phyloP scores from a whole-genome alignment of 2,113 vertebrate species.

The Megaceryle torquata region DNA sequence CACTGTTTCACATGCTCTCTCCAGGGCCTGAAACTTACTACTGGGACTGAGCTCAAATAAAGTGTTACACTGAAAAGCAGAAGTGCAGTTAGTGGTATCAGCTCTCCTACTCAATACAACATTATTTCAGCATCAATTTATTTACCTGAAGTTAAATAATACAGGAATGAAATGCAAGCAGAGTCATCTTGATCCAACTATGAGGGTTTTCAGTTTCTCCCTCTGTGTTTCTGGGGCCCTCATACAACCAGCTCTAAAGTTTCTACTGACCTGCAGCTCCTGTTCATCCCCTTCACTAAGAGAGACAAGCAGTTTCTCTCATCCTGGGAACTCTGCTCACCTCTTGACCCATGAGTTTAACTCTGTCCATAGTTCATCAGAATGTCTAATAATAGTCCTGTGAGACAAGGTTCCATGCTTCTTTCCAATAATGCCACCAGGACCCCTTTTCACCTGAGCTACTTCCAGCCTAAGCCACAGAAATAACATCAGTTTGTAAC shows the following conservation, averaged over 20 bases:
- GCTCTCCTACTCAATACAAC: not conserved
- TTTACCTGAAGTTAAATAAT: not conserved
- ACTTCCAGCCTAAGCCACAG: not conserved
- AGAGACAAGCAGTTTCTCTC: not conserved
- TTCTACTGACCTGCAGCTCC: not conserved
- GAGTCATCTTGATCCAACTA: not conserved
- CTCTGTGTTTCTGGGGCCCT: not conserved
- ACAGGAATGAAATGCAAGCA: not conserved
- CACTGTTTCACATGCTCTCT: not conserved
- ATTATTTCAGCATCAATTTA: not conserved
- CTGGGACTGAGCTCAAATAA: not conserved
- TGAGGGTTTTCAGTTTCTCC: not conserved
- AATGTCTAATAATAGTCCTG: not conserved
- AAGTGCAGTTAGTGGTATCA: not conserved
- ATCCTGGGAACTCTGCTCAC: not conserved
- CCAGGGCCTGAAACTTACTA: not conserved
- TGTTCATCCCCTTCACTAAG: fast-evolving
- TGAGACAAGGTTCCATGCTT: not conserved
- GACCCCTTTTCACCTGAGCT: not conserved
- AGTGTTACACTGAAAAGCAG: not conserved
- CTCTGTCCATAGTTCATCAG: not conserved
- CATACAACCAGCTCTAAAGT: not conserved
- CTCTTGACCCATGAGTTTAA: not conserved
- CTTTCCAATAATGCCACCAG: not conserved
- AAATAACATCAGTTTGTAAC: not conserved